Base-by-base conservation (phyloP, 2,797 vertebrate species). In the Dromococcyx pavoninus region DNA sequence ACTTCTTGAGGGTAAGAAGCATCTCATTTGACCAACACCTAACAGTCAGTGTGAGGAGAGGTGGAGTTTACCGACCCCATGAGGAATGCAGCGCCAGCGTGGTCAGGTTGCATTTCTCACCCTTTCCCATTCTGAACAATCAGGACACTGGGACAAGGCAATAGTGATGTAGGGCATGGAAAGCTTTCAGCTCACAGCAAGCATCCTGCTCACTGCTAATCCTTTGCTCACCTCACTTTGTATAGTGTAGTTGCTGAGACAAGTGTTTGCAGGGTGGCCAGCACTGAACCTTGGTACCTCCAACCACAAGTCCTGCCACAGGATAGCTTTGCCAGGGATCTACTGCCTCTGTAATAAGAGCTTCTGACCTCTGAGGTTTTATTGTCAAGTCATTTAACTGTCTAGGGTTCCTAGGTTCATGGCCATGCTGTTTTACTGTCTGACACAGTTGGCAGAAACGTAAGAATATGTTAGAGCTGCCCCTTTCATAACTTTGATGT, bases 271-370 rank as follows among this genome's bases (percentile, higher is more conserved):
- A 62, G 28, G 17, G n/a, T 57, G 25, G 50, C 17, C 41, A 65
- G 41, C 44, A 25, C 50, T 19, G 37, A 66, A 33, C 33, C 60
- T 65, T 1, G 1, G 33, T 23, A 22, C 39, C n/a, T 88, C 67
- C 35, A 70, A 1, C 51, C 0, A 0, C 15, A 22, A 13, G 12
- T 79, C 14, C n/a, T 41, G 57, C 27, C 25, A 27, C 13, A 17
- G 19, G 66, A 51, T 6, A 66, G 10, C 43, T 89, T 78, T 86
- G 46, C 57, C n/a, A 93, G 70, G 62, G 27, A 78, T 76, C 30
- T 62, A 46, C 35, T 60, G 53, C 56, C 48, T 66, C 88, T 77
- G 70, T 25, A 18, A 64, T 44, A 85, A 22, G 33, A 50, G 7
- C 15, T 80, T 81, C 33, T 71, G 44, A 76, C 33, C 79, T 76